A percentile compares a stretch with the other conserved stretches of the same genome.
These are phyloP conservation scores for Perdita meconis DNA, from an alignment of 2,888 invertebrate genomes.

Conservation along the genomic window DNA sequence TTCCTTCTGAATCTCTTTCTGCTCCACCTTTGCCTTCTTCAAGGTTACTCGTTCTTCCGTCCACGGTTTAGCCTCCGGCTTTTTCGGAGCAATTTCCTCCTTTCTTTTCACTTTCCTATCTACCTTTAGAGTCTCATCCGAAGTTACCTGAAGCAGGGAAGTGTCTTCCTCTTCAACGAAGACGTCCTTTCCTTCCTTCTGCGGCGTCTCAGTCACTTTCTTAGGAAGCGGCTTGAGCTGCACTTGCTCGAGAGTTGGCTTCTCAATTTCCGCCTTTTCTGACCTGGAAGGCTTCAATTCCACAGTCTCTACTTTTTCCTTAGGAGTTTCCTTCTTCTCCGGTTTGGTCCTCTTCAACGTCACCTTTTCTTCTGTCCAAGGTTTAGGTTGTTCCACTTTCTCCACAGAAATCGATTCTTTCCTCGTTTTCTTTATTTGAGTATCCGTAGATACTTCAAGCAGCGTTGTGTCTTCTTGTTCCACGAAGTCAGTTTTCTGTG, in stretches of 20 bases:
- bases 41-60: constrained; percentile 79
- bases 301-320: constrained; percentile 84
- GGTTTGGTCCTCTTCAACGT: constrained; percentile 85
- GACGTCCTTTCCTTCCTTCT: constrained; percentile 50
- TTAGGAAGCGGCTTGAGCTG: constrained; percentile 69
- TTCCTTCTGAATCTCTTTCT: constrained; percentile 74
- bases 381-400: constrained; percentile 77
- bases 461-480: constrained; percentile 67
- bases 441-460: constrained; percentile 41
- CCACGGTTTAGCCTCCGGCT: constrained; percentile 76
- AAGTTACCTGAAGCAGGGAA: constrained; percentile 62
- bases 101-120: constrained; percentile 57
- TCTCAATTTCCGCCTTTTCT: constrained; percentile 76
- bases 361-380: constrained; percentile 89
- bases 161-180: constrained; percentile 71
- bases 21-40: constrained; percentile 75
- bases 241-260: constrained; percentile 72
- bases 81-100: constrained; percentile 40
- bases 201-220: constrained; percentile 47
- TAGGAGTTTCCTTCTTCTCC: constrained; percentile 81
- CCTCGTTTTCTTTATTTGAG: constrained; percentile 44
- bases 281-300: constrained; percentile 87
- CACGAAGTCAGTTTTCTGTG: constrained; percentile 77
- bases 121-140: constrained; percentile 39
- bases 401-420: constrained; percentile 57